Evolutionary conservation across 1,140 invertebrate genomes (phyloP).

Genomic region (Formica exsecta): DNA sequence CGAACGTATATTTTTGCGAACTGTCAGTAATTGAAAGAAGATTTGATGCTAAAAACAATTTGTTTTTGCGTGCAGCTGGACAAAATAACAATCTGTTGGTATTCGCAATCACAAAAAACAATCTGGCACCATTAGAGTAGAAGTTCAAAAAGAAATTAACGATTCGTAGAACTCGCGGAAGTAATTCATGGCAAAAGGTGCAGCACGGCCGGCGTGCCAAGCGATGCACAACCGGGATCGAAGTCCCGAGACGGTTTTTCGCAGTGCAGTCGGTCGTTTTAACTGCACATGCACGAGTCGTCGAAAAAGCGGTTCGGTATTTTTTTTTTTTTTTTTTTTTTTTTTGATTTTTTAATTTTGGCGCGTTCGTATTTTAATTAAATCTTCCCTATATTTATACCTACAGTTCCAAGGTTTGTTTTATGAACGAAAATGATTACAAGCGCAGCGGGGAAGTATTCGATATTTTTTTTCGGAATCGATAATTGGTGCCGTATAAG

Average conservation of each 20-base stretch:
- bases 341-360: too few relatives aligned
- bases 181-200: constrained; percentile 40
- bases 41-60: constrained; percentile 13
- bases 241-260: constrained; percentile 59
- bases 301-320: constrained; percentile 50
- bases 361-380: constrained; percentile 32
- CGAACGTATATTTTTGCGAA: constrained; percentile 11
- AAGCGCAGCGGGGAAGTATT: background rate
- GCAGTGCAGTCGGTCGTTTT: constrained; percentile 54
- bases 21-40: background rate
- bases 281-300: constrained; percentile 50
- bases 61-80: background rate
- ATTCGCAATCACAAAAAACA: background rate
- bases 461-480: constrained; percentile 21
- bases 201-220: constrained; percentile 4
- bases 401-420: background rate
- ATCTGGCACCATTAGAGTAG: background rate
- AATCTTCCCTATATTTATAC: background rate
- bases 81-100: constrained; percentile 3
- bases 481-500: constrained; percentile 61
- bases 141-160: constrained; percentile 55
- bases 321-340: constrained; percentile 10
- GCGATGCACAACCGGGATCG: constrained; percentile 24
- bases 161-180: constrained; percentile 47
- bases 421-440: constrained; percentile 18